Conservation (phyloP, 2,888 invertebrate genomes). For the Ariolimax columbianus region DNA sequence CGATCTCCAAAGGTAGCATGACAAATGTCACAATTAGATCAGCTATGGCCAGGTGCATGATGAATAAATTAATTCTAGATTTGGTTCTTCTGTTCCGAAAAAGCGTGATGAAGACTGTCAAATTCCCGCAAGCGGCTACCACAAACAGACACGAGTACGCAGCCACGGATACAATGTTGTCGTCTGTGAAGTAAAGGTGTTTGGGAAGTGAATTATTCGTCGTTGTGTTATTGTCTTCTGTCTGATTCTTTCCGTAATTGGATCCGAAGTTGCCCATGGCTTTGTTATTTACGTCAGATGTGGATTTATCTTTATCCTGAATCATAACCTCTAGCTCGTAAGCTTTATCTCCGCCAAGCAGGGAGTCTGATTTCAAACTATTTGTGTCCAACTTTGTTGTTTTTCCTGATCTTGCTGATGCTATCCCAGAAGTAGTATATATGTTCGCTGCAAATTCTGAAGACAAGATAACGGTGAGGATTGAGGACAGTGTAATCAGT, state of each 20-base stretch:
- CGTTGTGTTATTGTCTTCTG: not conserved
- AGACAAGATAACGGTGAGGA: constrained; percentile 1
- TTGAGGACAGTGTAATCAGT: not conserved
- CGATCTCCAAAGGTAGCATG: constrained; percentile 85
- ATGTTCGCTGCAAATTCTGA: not conserved
- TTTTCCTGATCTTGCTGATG: not conserved
- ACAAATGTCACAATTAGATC: constrained; percentile 89
- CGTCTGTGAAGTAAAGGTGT: constrained; percentile 91
- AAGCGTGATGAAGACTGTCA: constrained; percentile 86
- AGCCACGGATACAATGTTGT: constrained; percentile 89
- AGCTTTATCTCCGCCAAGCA: not conserved
- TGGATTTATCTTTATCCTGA: not conserved
- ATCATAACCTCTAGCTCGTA: constrained; percentile 16
- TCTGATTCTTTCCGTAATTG: constrained; percentile 3
- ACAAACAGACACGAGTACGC: constrained; percentile 84
- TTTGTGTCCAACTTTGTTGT: not conserved
- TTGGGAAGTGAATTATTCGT: constrained; percentile 55
- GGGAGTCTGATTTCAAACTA: not conserved
- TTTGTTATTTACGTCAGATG: not conserved
- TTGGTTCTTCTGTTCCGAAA: constrained; percentile 85
- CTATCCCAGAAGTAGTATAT: not conserved
- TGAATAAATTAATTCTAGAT: constrained; percentile 85
- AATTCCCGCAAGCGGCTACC: constrained; percentile 91
- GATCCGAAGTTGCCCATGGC: not conserved
- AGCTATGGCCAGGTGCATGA: constrained; percentile 88